Evolutionary conservation across 2,797 vertebrate genomes (phyloP).

Genomic region (Sorex maritimensis): DNA sequence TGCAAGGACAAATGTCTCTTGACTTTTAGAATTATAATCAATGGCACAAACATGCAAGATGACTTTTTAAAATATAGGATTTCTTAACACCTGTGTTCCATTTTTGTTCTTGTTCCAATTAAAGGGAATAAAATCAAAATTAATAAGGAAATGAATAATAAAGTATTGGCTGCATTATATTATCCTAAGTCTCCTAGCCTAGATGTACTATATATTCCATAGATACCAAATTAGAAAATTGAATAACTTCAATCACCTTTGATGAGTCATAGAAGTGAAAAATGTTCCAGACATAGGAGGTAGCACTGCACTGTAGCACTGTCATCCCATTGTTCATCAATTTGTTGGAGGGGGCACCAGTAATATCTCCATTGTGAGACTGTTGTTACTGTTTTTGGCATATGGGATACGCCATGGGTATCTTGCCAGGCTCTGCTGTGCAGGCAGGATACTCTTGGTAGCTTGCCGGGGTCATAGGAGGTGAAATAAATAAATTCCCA

Average conservation of each 20-base stretch:
- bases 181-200: neutral
- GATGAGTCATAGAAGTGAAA: neutral
- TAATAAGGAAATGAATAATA: neutral
- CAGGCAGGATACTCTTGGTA: too few species aligned
- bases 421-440: too few species aligned
- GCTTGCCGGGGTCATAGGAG: neutral
- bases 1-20: conserved; percentile 5
- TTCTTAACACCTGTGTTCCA: neutral
- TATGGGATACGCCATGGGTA: too few species aligned
- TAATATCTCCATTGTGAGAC: too few species aligned
- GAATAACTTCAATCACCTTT: neutral
- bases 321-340: too few species aligned
- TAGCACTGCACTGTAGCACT: too few species aligned
- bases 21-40: neutral
- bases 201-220: neutral
- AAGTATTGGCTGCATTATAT: neutral
- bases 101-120: neutral
- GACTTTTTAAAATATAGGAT: neutral
- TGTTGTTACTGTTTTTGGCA: too few species aligned
- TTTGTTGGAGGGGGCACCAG: too few species aligned
- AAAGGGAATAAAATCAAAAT: conserved; percentile 37
- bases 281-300: neutral
- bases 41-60: neutral
- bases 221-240: neutral
- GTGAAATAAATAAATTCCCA: neutral